These are phyloP conservation scores for Pseudolaguvia tuberculata DNA, from an alignment of 2,113 vertebrate genomes.

Conservation along the genomic window DNA sequence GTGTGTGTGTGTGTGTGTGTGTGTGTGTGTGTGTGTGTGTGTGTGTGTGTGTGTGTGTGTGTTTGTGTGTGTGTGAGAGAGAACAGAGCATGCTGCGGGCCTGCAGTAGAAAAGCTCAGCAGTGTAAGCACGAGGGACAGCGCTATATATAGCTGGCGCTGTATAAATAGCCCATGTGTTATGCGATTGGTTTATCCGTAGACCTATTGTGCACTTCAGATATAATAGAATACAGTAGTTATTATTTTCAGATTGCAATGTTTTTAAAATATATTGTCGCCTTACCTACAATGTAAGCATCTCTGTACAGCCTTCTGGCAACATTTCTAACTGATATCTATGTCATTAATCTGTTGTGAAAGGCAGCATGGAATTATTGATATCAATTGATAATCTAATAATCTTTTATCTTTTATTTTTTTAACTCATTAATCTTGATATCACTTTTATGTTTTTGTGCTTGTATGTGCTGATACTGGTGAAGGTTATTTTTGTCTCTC, in stretches of 20 bases:
- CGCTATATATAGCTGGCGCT: constrained; percentile 47
- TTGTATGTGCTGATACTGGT: constrained; percentile 25
- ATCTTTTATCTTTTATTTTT: background rate
- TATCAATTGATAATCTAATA: constrained; percentile 1
- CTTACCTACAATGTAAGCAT: background rate
- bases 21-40: too few species aligned
- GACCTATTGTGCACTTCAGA: constrained; percentile 39
- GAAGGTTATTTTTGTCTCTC: background rate
- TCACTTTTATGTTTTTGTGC: constrained; percentile 1
- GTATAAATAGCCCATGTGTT: constrained; percentile 51
- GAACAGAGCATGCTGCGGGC: constrained; percentile 60
- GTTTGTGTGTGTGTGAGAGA: constrained; percentile 30
- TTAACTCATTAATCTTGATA: background rate
- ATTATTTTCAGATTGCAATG: constrained; percentile 1
- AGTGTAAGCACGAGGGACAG: constrained; percentile 16
- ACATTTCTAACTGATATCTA: background rate
- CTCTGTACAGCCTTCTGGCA: background rate
- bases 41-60: constrained; percentile 40
- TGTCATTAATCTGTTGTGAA: background rate
- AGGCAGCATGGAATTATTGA: background rate
- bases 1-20: too few species aligned
- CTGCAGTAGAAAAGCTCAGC: constrained; percentile 63
- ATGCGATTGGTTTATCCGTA: constrained; percentile 33
- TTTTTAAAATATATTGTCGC: background rate
- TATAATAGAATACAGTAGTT: background rate